A percentile compares a stretch with the other conserved stretches of the same genome.
These are phyloP conservation scores for Mus minutoides DNA, from an alignment of 2,797 vertebrate species.

Conservation along the genomic window DNA sequence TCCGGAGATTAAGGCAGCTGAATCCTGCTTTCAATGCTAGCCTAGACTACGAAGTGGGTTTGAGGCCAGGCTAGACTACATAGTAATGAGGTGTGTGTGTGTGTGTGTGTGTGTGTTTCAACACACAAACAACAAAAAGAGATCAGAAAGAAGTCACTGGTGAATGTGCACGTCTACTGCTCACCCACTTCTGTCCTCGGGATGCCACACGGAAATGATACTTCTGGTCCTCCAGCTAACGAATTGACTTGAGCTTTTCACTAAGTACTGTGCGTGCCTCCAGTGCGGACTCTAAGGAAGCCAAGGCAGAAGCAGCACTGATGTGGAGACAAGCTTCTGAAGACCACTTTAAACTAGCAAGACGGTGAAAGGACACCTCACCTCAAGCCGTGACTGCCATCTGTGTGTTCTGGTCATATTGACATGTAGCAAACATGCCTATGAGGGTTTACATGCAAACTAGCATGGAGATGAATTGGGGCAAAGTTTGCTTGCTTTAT, in stretches of 20 bases:
- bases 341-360: background rate
- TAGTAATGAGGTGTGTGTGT: background rate
- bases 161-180: background rate
- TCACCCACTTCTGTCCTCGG: background rate
- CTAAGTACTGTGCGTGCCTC: background rate
- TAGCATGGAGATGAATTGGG: background rate
- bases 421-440: background rate
- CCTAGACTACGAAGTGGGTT: background rate
- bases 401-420: background rate
- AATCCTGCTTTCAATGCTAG: background rate
- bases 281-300: background rate
- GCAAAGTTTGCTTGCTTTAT: background rate
- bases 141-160: background rate
- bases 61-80: background rate
- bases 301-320: background rate
- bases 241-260: background rate
- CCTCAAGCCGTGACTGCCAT: background rate
- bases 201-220: background rate
- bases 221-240: background rate
- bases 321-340: background rate
- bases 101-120: background rate
- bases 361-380: background rate
- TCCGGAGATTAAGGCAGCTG: background rate
- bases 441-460: background rate
- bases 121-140: background rate